Conservation (phyloP, 2,888 invertebrate genomes). For the Dasysyrphus tricinctus region DNA sequence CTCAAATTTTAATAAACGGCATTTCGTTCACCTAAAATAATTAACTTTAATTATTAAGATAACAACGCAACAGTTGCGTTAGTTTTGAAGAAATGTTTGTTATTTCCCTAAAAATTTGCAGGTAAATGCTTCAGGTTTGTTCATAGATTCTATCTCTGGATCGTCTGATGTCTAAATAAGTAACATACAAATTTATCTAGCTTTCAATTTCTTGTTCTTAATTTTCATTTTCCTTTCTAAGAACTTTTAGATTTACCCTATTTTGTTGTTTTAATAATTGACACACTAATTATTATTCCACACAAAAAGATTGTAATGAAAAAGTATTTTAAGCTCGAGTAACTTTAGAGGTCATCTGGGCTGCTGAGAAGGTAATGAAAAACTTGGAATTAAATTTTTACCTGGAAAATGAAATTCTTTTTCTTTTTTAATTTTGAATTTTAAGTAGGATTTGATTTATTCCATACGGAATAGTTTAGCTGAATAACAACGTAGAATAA, state of each 20-base stretch:
- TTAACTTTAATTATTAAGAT: background rate
- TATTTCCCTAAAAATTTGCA: background rate
- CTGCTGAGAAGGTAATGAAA: conserved; percentile 81
- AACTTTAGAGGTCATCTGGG: conserved; percentile 82
- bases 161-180: no score
- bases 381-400: conserved; percentile 53
- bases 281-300: conserved; percentile 59
- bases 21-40: background rate
- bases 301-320: background rate
- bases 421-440: conserved; percentile 33
- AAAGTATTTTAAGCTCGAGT: conserved; percentile 77
- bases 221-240: conserved; percentile 59
- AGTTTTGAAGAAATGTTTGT: background rate
- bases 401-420: conserved; percentile 56
- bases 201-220: conserved; percentile 58
- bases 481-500: background rate
- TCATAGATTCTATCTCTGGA: conserved; percentile 22
- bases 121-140: background rate
- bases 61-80: background rate
- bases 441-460: conserved; percentile 30
- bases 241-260: conserved; percentile 41
- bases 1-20: background rate
- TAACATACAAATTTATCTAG: background rate
- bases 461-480: background rate
- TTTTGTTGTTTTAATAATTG: conserved; percentile 48